phyloP scores from a whole-genome alignment of 2,113 vertebrate species.

The Lipophrys pholis region DNA sequence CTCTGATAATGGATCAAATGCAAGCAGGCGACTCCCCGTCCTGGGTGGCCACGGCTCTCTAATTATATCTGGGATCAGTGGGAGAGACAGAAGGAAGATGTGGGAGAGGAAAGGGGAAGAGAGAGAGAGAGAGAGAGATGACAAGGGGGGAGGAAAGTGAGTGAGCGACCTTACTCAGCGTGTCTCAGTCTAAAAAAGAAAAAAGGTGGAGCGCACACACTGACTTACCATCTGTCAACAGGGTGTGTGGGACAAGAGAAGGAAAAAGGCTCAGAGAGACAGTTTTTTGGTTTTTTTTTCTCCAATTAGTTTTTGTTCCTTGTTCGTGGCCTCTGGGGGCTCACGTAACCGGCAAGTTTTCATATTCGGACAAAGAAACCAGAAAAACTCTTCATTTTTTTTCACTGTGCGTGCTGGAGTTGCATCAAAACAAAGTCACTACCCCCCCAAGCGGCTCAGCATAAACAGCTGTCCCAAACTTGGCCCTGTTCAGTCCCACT shows the following conservation, averaged over 20 bases:
- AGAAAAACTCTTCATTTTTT: too few relatives aligned
- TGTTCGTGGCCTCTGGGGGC: constrained; percentile 3
- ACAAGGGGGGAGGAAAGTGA: constrained; percentile 60
- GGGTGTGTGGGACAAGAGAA: constrained; percentile 47
- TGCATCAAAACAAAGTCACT: constrained; percentile 50
- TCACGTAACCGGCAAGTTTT: constrained; percentile 23
- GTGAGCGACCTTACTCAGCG: constrained; percentile 71
- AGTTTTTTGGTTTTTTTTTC: constrained; percentile 31
- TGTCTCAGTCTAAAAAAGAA: constrained; percentile 77
- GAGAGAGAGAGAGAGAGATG: constrained; percentile 36
- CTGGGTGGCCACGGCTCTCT: not conserved
- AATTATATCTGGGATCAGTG: constrained; percentile 42
- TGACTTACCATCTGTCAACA: constrained; percentile 81
- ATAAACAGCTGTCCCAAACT: constrained; percentile 68
- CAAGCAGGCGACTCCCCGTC: constrained; percentile 11
- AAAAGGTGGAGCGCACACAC: constrained; percentile 80
- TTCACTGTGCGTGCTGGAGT: constrained; percentile 36
- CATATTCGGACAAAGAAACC: constrained; percentile 6
- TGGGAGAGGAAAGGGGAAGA: constrained; percentile 46
- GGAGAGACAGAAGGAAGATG: constrained; percentile 46
- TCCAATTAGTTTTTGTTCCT: constrained; percentile 54
- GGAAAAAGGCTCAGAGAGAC: constrained; percentile 26
- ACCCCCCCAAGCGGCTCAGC: constrained; percentile 24
- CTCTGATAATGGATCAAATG: constrained; percentile 48
- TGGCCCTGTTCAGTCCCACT: constrained; percentile 3